Base-by-base conservation (phyloP, 2,888 invertebrate genomes). In the Octodonta nipae region DNA sequence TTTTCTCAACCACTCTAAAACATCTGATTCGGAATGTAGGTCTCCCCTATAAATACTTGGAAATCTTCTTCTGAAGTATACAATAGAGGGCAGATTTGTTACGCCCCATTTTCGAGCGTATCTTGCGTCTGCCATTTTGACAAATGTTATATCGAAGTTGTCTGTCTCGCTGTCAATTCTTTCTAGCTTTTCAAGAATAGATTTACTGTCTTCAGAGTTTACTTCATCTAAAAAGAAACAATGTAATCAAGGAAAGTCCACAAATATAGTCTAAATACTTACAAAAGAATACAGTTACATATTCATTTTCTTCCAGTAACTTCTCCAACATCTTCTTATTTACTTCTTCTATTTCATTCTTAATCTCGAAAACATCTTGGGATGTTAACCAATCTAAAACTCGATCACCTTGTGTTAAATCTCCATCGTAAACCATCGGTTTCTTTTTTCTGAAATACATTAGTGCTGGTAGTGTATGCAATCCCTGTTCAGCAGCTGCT, bases 321-420 rank as follows among this genome's bases (percentile, higher is more conserved):
- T 93, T 93, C 54, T 93, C 91, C 51, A 93, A 67, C 88, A 92
- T 92, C 65, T 92, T 91, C 41, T 86, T 78, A 61, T 93, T 92
- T 5, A 95, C 93, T 59, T 93, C 92, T 60, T 92, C 92, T 53
- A 93, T 93, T 71, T 91, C 91, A 55, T 89, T 91, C 67, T 88
- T 89, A 32, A 91, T 81, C 64, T 91, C 89, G 64, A 91, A 89
- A 32, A 89, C 86, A 56, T 91, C 91, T 55, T 91, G 89, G 28
- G 88, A 88, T 14, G 91, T 91, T 25, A 91, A 64, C 91, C 91
- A 91, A 40, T 79, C 74, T 4, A 91, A 65, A 13, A 91, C 75
- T 55, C 77, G 78, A 31, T 87, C 87, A 20, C 83, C 83, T 59
- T 91, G 88, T 41, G 76, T 78, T 20, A 91, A 63, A 55, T 91